phyloP scores from a whole-genome alignment of 1,140 invertebrate species.

The Dendrolimus punctatus region DNA sequence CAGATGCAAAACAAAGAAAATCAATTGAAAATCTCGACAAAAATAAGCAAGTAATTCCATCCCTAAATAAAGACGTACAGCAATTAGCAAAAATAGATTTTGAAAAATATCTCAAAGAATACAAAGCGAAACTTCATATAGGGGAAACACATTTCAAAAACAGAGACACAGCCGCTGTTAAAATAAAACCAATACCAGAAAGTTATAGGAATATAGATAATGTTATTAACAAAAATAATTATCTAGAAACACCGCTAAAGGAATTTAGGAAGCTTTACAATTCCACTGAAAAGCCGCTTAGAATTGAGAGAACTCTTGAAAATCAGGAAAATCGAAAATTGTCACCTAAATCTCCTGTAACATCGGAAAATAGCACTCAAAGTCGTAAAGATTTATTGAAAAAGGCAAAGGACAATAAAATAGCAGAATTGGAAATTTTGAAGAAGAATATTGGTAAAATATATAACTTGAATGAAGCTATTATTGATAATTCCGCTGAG shows the following conservation, averaged over 20 bases:
- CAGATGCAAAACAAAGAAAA: constrained; percentile 19
- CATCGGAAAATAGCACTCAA: no score
- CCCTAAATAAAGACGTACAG: constrained; percentile 6
- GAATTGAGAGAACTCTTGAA: no score
- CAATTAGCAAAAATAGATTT: constrained; percentile 28
- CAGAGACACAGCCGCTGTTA: constrained; percentile 18
- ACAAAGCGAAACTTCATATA: constrained; percentile 28
- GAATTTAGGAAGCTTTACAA: constrained; percentile 58
- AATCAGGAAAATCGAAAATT: background rate
- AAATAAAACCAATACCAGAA: constrained; percentile 28
- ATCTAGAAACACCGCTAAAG: constrained; percentile 43
- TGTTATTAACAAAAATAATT: constrained; percentile 23
- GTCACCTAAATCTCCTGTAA: background rate
- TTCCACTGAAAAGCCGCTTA: constrained; percentile 9
- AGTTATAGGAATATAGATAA: constrained; percentile 11
- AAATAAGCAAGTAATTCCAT: constrained; percentile 4
- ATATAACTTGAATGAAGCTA: constrained; percentile 18
- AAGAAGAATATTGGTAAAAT: constrained; percentile 35
- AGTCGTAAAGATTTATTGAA: constrained; percentile 1
- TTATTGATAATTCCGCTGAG: background rate
- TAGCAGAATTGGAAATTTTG: constrained; percentile 28
- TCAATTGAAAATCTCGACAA: constrained; percentile 15
- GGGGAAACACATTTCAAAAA: constrained; percentile 26
- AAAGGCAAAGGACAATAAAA: constrained; percentile 17
- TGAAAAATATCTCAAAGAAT: constrained; percentile 42